These are phyloP conservation scores for Caranx melampygus DNA, from an alignment of 2,113 vertebrate genomes.

Conservation along the genomic window DNA sequence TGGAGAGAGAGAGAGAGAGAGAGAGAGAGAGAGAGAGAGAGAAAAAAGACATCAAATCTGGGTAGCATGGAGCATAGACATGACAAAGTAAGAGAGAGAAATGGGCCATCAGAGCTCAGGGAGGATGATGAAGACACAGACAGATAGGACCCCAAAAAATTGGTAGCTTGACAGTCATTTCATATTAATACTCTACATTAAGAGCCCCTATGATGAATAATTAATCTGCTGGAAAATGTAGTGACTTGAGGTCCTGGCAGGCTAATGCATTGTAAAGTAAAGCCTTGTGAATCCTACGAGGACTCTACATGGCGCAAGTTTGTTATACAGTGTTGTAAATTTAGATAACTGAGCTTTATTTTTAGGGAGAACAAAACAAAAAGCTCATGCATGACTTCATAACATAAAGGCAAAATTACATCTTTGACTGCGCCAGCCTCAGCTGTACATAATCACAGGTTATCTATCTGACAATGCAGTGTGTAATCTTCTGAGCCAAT, in stretches of 20 bases:
- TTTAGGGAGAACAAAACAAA: conserved; percentile 24
- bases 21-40: neutral
- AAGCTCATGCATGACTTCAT: conserved; percentile 3
- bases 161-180: conserved; percentile 63
- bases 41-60: conserved; percentile 2
- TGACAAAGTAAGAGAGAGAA: conserved; percentile 17
- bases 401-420: conserved; percentile 46
- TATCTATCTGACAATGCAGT: conserved; percentile 56
- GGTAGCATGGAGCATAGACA: neutral
- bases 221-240: conserved; percentile 70
- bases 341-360: conserved; percentile 4
- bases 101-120: conserved; percentile 16
- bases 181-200: conserved; percentile 80
- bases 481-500: conserved; percentile 59
- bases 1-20: neutral
- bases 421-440: conserved; percentile 45
- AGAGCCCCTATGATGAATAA: conserved; percentile 74
- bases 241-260: conserved; percentile 56
- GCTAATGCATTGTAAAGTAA: conserved; percentile 65
- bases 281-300: conserved; percentile 9
- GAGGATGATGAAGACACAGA: conserved; percentile 33
- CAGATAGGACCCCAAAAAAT: conserved; percentile 38
- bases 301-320: conserved; percentile 15
- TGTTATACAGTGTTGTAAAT: neutral
- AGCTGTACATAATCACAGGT: conserved; percentile 64